A percentile compares a stretch with the other conserved stretches of the same genome.
These are phyloP conservation scores for Dryoscopus gambensis DNA, from an alignment of 2,113 vertebrate species.

Conservation along the genomic window DNA sequence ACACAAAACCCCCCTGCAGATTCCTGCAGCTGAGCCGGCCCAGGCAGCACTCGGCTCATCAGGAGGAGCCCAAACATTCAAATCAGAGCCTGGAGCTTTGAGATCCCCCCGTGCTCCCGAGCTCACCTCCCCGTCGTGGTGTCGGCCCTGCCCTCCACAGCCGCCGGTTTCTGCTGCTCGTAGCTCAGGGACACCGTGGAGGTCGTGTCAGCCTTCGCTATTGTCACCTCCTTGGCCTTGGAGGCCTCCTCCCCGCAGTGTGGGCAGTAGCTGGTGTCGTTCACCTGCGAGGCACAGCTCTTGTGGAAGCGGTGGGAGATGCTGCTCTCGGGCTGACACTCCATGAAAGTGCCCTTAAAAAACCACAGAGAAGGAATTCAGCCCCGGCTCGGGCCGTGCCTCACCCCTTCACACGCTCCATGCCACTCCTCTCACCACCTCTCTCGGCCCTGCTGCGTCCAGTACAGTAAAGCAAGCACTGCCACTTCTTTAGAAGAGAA, in stretches of 20 bases:
- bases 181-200: slow-evolving; percentile 79
- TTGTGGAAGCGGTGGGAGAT: slow-evolving; percentile 96
- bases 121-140: slow-evolving; percentile 91
- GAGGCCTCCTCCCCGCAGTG: slow-evolving; percentile 93
- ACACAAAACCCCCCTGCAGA: neutral
- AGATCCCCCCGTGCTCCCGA: rapidly evolving
- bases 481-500: slow-evolving; percentile 52
- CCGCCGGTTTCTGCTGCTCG: slow-evolving; percentile 65
- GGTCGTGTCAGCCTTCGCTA: slow-evolving; percentile 81
- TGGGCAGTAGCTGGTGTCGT: slow-evolving; percentile 87
- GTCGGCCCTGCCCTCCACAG: slow-evolving; percentile 87
- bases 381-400: rapidly evolving
- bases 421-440: neutral
- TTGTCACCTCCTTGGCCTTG: slow-evolving; percentile 87
- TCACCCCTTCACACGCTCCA: neutral
- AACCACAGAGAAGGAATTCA: slow-evolving; percentile 60
- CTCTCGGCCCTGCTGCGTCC: slow-evolving; percentile 20
- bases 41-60: neutral
- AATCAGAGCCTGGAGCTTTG: neutral
- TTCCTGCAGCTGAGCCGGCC: neutral
- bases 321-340: slow-evolving; percentile 92
- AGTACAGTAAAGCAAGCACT: slow-evolving; percentile 54
- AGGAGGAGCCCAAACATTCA: neutral
- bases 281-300: slow-evolving; percentile 87
- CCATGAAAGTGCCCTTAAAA: slow-evolving; percentile 91